These are phyloP conservation scores for Glaucidium brasilianum DNA, from an alignment of 2,113 vertebrate genomes.

Conservation along the genomic window DNA sequence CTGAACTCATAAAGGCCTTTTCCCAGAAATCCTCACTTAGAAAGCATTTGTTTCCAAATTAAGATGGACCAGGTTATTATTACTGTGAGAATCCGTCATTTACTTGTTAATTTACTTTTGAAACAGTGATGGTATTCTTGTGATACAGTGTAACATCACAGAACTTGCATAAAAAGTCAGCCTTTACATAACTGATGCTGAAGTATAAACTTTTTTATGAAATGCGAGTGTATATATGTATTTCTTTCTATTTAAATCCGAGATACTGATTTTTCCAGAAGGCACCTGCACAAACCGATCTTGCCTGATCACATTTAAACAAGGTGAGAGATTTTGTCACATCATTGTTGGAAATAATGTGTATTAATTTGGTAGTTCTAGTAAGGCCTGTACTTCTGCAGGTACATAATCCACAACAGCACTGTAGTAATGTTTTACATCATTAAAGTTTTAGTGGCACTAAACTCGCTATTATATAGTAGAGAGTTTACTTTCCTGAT, in stretches of 20 bases:
- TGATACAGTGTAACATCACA: not conserved
- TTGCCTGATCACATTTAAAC: conserved; percentile 98
- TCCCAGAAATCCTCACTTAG: not conserved
- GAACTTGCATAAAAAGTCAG: not conserved
- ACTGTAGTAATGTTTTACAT: not conserved
- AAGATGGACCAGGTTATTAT: not conserved
- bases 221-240: not conserved
- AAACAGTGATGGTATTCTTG: not conserved
- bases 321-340: conserved; percentile 79
- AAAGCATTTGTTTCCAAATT: not conserved
- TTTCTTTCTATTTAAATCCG: conserved; percentile 57
- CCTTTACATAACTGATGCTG: not conserved
- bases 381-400: not conserved
- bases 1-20: not conserved
- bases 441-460: not conserved
- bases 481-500: not conserved
- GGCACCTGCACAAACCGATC: conserved; percentile 97
- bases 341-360: not conserved
- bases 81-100: not conserved
- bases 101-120: not conserved
- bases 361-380: not conserved
- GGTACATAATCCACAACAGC: not conserved
- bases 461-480: not conserved
- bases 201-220: not conserved
- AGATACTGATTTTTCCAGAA: conserved; percentile 97